Conservation (phyloP, 2,797 vertebrate genomes). For the Buphagus erythrorhynchus region DNA sequence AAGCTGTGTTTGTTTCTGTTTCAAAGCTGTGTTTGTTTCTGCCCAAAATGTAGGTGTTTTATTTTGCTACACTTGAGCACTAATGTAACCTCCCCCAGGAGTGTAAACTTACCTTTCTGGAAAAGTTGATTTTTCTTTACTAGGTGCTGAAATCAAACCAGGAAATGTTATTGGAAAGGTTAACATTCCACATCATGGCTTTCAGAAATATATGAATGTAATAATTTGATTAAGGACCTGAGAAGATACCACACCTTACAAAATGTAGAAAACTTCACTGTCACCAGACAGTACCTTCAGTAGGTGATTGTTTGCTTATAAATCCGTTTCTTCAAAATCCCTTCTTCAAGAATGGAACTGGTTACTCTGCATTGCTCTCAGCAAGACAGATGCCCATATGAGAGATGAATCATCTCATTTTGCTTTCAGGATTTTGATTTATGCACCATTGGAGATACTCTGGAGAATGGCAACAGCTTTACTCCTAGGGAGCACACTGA, state of each 20-base stretch:
- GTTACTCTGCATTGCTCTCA: neutral
- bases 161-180: neutral
- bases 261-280: neutral
- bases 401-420: neutral
- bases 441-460: neutral
- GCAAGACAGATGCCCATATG: neutral
- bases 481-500: neutral
- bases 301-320: neutral
- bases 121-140: neutral
- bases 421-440: slow-evolving; percentile 8
- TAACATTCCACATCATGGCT: neutral
- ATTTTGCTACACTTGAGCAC: neutral
- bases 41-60: neutral
- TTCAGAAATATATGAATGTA: neutral
- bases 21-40: neutral
- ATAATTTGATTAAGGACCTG: neutral
- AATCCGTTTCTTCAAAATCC: neutral
- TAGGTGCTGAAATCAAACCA: neutral
- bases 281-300: neutral
- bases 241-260: neutral
- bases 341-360: neutral
- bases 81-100: neutral
- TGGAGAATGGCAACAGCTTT: neutral
- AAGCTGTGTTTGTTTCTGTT: neutral
- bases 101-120: neutral